Evolutionary conservation across 2,888 invertebrate genomes (phyloP).

Genomic region (Cantharis flavilabris): DNA sequence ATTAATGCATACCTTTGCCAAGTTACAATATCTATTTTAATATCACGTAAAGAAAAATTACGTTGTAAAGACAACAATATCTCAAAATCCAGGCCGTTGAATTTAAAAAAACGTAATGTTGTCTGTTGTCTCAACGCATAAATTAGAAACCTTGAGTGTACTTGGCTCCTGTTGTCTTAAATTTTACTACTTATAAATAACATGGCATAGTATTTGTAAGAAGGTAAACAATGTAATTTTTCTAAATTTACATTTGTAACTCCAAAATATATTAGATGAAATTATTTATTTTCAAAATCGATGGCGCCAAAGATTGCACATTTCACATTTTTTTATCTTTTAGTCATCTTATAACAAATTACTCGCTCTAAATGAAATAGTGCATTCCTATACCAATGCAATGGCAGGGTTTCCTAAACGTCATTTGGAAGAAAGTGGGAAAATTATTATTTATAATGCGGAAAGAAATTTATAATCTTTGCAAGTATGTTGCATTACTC

Average conservation of each 20-base stretch:
- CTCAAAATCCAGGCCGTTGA: neutral
- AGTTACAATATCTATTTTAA: neutral
- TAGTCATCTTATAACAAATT: neutral
- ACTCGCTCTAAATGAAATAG: neutral
- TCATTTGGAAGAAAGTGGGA: neutral
- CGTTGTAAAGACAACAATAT: neutral
- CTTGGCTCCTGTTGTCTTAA: neutral
- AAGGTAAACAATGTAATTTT: neutral
- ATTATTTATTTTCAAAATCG: neutral
- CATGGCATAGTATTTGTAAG: neutral
- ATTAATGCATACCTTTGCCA: neutral
- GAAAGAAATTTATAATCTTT: neutral
- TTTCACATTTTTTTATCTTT: neutral
- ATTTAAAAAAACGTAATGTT: neutral
- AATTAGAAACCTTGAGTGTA: neutral
- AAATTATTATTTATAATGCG: neutral
- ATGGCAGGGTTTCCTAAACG: neutral
- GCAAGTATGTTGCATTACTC: neutral
- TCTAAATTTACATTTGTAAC: neutral
- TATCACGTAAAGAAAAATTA: neutral
- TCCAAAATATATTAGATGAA: neutral
- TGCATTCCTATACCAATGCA: neutral
- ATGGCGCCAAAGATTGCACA: neutral
- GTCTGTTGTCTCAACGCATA: neutral
- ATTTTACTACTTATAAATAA: neutral